Evolutionary conservation across 2,888 invertebrate genomes (phyloP).

Genomic region (Caenorhabditis virilis): DNA sequence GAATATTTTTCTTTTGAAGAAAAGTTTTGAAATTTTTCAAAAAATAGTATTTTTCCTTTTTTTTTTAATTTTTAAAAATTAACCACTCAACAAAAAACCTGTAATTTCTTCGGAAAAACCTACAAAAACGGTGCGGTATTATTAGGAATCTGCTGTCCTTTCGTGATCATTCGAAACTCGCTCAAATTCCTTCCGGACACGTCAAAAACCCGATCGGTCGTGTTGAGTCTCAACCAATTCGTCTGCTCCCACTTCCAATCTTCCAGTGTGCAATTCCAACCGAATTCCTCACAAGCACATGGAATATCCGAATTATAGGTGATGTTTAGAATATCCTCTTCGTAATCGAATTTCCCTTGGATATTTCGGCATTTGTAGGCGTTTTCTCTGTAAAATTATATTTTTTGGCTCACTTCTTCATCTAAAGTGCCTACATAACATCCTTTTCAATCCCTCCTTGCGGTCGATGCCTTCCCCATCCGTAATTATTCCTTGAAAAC

Average conservation of each 20-base stretch:
- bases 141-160: constrained; percentile 17
- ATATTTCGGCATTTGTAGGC: constrained; percentile 18
- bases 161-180: constrained; percentile 54
- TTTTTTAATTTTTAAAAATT: too few species aligned
- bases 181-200: constrained; percentile 52
- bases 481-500: constrained; percentile 19
- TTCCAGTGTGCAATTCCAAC: constrained; percentile 60
- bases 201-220: constrained; percentile 58
- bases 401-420: background rate
- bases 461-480: constrained; percentile 22
- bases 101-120: too few species aligned
- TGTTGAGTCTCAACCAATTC: constrained; percentile 42
- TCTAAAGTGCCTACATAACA: constrained; percentile 13
- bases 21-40: too few species aligned
- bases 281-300: constrained; percentile 49
- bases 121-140: constrained; percentile 31
- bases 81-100: too few species aligned
- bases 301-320: constrained; percentile 48
- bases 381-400: constrained; percentile 9
- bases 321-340: constrained; percentile 16
- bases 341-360: constrained; percentile 17
- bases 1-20: too few species aligned
- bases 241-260: constrained; percentile 52
- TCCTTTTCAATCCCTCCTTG: constrained; percentile 14
- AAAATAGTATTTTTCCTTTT: too few species aligned